These are phyloP conservation scores for rabbit (Oryctolagus cuniculus) DNA, from an alignment of 2,113 vertebrate species.

Conservation along the genomic window DNA sequence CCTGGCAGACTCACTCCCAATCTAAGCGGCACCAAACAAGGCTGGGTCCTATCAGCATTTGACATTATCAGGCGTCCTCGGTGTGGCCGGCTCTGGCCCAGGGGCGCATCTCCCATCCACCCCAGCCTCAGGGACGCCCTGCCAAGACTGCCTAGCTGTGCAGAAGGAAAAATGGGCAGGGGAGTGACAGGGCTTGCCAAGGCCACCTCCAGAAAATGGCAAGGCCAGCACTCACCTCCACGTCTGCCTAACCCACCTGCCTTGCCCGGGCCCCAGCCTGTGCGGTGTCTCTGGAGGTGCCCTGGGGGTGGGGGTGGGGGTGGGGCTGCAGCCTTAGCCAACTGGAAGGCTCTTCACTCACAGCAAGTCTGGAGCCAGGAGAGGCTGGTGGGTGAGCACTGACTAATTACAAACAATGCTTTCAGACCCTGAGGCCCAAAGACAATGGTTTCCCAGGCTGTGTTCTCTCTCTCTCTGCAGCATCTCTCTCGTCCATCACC, in stretches of 20 bases:
- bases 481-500: background rate
- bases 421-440: background rate
- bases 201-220: background rate
- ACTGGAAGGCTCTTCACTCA: slow-evolving; percentile 27
- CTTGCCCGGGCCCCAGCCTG: background rate
- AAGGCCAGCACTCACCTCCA: background rate
- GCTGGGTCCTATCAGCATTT: background rate
- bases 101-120: too few species aligned
- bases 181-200: background rate
- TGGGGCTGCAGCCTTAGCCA: background rate
- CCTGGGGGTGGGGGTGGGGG: background rate
- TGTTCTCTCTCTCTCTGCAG: background rate
- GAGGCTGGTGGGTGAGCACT: background rate
- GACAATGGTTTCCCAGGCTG: background rate
- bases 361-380: slow-evolving; percentile 13
- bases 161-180: background rate
- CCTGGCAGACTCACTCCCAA: slow-evolving; percentile 30
- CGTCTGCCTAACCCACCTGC: background rate
- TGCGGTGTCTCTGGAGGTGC: background rate
- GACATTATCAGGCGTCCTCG: background rate
- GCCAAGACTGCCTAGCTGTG: background rate
- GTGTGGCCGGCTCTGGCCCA: background rate
- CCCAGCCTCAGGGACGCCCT: background rate
- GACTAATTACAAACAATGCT: background rate
- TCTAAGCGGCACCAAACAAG: background rate